These are phyloP conservation scores for Acrocyrtus sp. DNA, from an alignment of 2,888 invertebrate genomes.

Conservation along the genomic window DNA sequence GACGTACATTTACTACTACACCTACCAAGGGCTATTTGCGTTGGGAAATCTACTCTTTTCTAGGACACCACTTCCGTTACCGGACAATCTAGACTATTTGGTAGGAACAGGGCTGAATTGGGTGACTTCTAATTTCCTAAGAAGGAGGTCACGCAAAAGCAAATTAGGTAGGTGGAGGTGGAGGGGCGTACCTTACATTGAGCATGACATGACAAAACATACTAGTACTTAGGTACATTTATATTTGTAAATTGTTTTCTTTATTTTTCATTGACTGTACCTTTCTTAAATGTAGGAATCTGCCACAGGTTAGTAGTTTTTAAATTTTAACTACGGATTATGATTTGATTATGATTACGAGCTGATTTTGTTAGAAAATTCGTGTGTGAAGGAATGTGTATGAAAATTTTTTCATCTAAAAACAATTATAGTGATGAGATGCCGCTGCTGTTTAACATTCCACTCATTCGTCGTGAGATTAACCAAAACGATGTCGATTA, in stretches of 20 bases:
- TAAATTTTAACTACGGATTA: no score
- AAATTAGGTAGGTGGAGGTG: constrained; percentile 29
- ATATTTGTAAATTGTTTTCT: no score
- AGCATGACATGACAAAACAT: no score
- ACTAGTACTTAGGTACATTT: no score
- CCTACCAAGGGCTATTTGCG: constrained; percentile 55
- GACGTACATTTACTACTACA: constrained; percentile 55
- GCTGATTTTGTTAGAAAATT: no score
- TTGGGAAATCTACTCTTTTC: constrained; percentile 55
- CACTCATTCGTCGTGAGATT: constrained; percentile 42
- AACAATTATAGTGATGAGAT: constrained; percentile 54
- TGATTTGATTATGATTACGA: no score
- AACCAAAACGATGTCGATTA: constrained; percentile 49
- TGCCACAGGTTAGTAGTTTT: constrained; percentile 32
- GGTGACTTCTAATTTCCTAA: constrained; percentile 33
- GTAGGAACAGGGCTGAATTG: constrained; percentile 45
- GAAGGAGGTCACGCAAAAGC: constrained; percentile 32
- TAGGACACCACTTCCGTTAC: constrained; percentile 45
- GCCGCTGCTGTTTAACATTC: constrained; percentile 49
- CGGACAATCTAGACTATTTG: constrained; percentile 50
- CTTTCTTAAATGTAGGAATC: no score
- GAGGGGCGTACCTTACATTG: no score
- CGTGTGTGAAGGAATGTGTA: no score
- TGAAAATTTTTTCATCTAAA: no score
- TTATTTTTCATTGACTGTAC: no score